Percentiles rank a stretch among this genome's conserved stretches.
phyloP scores from a whole-genome alignment of 2,888 invertebrate genomes.

The Dorcus hopei region DNA sequence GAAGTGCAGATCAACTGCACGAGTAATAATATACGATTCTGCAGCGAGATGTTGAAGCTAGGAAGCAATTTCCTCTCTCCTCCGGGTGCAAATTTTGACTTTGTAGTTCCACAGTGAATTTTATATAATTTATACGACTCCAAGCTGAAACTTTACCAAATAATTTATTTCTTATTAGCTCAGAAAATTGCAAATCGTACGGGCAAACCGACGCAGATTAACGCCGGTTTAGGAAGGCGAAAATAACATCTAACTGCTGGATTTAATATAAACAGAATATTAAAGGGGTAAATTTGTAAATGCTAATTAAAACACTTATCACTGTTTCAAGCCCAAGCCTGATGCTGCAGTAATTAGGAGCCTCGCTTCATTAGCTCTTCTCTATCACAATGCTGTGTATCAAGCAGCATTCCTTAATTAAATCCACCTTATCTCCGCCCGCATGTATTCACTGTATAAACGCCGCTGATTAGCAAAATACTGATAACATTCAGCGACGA shows the following conservation, averaged over 20 bases:
- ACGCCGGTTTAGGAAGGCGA: too few species aligned
- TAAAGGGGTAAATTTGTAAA: constrained; percentile 24
- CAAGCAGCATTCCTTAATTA: constrained; percentile 24
- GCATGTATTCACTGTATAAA: constrained; percentile 23
- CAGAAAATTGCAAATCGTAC: too few species aligned
- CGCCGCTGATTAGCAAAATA: constrained; percentile 22
- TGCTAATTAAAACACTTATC: constrained; percentile 25
- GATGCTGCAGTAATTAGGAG: constrained; percentile 22
- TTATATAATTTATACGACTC: too few species aligned
- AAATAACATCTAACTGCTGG: not conserved
- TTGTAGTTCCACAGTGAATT: too few species aligned
- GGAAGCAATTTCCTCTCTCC: too few species aligned
- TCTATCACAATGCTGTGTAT: constrained; percentile 24
- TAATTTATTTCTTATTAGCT: too few species aligned
- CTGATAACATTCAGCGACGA: constrained; percentile 17
- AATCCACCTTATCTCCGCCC: constrained; percentile 24
- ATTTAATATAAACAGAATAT: constrained; percentile 12
- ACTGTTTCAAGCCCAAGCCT: constrained; percentile 20
- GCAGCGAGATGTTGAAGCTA: too few species aligned
- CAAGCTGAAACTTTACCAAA: too few species aligned
- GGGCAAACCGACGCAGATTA: too few species aligned
- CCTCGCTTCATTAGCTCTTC: constrained; percentile 23
- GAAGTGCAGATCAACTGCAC: too few species aligned
- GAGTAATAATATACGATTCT: too few species aligned
- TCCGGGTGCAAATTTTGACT: too few species aligned